phyloP scores from a whole-genome alignment of 2,113 vertebrate genomes.

The Myotis lucifugus region DNA sequence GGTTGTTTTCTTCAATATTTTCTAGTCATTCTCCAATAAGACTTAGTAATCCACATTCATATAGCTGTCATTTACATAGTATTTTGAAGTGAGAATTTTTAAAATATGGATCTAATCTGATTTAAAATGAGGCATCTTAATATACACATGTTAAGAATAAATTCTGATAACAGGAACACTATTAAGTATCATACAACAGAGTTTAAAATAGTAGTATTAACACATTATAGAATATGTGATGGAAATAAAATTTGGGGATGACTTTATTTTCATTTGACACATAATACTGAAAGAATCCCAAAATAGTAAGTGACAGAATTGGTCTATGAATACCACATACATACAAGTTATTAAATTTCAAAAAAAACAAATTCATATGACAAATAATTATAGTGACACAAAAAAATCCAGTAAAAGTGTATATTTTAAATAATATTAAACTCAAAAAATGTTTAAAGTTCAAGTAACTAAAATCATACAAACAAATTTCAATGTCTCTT shows the following conservation, averaged over 20 bases:
- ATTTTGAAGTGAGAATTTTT: neutral
- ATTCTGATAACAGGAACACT: constrained; percentile 23
- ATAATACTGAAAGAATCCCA: constrained; percentile 34
- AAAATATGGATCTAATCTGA: constrained; percentile 24
- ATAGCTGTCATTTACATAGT: neutral
- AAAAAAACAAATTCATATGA: neutral
- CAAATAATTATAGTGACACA: neutral
- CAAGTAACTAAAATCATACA: neutral
- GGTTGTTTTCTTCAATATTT: constrained; percentile 12
- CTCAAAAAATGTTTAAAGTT: constrained; percentile 13
- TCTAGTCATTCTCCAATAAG: neutral
- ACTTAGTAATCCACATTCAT: neutral
- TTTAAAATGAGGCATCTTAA: constrained; percentile 28
- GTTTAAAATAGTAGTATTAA: constrained; percentile 8
- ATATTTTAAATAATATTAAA: neutral
- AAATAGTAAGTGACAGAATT: neutral
- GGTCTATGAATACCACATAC: neutral
- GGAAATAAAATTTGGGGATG: neutral
- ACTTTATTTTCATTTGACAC: constrained; percentile 48
- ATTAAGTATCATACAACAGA: constrained; percentile 2
- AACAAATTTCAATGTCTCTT: constrained; percentile 14
- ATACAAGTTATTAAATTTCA: neutral
- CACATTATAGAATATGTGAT: neutral
- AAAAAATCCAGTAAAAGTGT: neutral
- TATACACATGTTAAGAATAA: neutral